A percentile compares a stretch with the other conserved stretches of the same genome.
phyloP scores from a whole-genome alignment of 1,140 invertebrate genomes.

The Pemphigus obesinymphae region DNA sequence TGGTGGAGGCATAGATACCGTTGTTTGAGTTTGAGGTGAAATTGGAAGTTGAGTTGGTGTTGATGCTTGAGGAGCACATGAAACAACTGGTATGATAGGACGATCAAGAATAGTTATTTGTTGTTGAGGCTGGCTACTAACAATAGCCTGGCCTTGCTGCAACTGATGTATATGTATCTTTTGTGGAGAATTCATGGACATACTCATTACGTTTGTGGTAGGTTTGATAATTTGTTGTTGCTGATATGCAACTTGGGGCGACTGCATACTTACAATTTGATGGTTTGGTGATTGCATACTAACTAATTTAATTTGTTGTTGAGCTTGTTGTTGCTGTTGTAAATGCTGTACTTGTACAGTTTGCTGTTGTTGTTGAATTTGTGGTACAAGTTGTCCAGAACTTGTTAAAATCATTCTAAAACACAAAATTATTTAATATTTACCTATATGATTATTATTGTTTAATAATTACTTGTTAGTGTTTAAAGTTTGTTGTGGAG shows the following conservation, averaged over 20 bases:
- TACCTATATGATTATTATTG: not conserved
- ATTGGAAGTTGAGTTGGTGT: not conserved
- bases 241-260: constrained; percentile 24
- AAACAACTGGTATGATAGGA: constrained; percentile 57
- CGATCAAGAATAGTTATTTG: constrained; percentile 50
- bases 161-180: constrained; percentile 34
- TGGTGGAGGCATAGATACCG: not conserved
- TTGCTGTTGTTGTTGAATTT: constrained; percentile 50
- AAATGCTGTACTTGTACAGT: constrained; percentile 51
- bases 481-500: constrained; percentile 19
- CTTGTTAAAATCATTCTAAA: constrained; percentile 47
- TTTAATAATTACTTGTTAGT: constrained; percentile 24
- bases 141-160: constrained; percentile 36
- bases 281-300: constrained; percentile 36
- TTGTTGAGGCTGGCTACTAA: constrained; percentile 31
- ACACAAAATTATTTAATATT: not conserved
- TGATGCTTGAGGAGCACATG: constrained; percentile 50
- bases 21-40: constrained; percentile 12
- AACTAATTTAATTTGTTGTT: constrained; percentile 51
- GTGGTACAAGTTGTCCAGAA: constrained; percentile 44
- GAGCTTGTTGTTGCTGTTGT: constrained; percentile 48
- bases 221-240: constrained; percentile 34
- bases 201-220: not conserved
- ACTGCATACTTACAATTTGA: constrained; percentile 40
- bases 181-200: constrained; percentile 37